These are phyloP conservation scores for Avahi laniger DNA, from an alignment of 2,797 vertebrate species.

Conservation along the genomic window DNA sequence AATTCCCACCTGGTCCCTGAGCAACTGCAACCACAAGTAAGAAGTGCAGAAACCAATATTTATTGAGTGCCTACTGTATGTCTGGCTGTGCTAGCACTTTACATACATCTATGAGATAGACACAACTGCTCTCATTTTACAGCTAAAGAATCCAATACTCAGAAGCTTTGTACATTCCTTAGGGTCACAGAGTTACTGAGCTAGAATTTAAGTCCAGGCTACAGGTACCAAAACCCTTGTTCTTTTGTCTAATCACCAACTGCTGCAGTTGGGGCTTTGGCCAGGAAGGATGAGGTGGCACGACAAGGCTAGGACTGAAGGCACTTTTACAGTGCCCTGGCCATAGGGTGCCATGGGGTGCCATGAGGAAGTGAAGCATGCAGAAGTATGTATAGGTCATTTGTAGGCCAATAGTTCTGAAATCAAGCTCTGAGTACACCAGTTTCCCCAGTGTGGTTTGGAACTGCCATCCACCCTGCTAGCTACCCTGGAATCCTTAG, in stretches of 20 bases:
- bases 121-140: not conserved
- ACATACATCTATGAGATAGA: not conserved
- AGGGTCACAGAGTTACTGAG: not conserved
- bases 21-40: slow-evolving; percentile 49
- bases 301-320: not conserved
- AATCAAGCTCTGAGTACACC: not conserved
- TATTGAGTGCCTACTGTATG: not conserved
- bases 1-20: slow-evolving; percentile 66
- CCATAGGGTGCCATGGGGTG: fast-evolving
- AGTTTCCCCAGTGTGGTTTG: not conserved
- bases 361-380: not conserved
- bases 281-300: not conserved
- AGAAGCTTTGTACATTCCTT: not conserved
- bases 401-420: not conserved
- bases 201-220: not conserved
- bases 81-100: slow-evolving; percentile 18
- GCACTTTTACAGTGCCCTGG: not conserved
- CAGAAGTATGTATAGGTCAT: fast-evolving
- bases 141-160: slow-evolving; percentile 17
- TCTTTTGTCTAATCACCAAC: not conserved
- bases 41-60: slow-evolving; percentile 29
- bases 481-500: not conserved
- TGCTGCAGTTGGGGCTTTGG: not conserved
- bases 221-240: not conserved
- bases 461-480: not conserved